These are phyloP conservation scores for Choreutis nemorana DNA, from an alignment of 2,888 invertebrate genomes.

Conservation along the genomic window DNA sequence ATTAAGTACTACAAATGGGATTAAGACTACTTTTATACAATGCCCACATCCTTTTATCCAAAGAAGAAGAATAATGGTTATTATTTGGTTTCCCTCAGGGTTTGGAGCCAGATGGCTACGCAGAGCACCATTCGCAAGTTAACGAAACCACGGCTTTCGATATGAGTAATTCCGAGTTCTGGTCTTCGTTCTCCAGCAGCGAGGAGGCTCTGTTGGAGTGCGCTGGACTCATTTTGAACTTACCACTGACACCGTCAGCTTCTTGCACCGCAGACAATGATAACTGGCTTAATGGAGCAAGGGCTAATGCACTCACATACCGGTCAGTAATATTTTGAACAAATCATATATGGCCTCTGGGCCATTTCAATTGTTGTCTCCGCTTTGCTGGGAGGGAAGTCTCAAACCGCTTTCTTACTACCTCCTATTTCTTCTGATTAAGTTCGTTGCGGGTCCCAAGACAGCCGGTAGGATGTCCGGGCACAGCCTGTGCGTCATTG, in stretches of 20 bases:
- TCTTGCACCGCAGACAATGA: constrained; percentile 54
- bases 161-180: constrained; percentile 79
- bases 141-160: constrained; percentile 74
- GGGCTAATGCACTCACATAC: constrained; percentile 71
- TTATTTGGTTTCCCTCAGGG: constrained; percentile 31
- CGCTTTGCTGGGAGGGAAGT: too few relatives aligned
- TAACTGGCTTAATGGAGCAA: constrained; percentile 57
- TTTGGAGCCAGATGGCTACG: constrained; percentile 69
- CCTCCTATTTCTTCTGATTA: too few relatives aligned
- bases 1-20: too few relatives aligned
- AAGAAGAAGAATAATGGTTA: too few relatives aligned
- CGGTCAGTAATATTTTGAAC: constrained; percentile 42
- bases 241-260: constrained; percentile 72
- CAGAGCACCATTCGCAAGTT: constrained; percentile 68
- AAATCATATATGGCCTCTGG: constrained; percentile 1
- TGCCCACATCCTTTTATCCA: too few relatives aligned
- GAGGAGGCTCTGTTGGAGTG: constrained; percentile 80
- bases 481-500: too few relatives aligned
- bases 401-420: too few relatives aligned
- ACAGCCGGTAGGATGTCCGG: too few relatives aligned
- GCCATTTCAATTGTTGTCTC: too few relatives aligned
- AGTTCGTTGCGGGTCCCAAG: too few relatives aligned
- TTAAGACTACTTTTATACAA: too few relatives aligned
- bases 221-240: constrained; percentile 74
- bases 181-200: constrained; percentile 83